Evolutionary conservation across 2,797 vertebrate genomes (phyloP), one percentile per base, ranked within the genome.

Genomic region (Enteromius viviparus): DNA sequence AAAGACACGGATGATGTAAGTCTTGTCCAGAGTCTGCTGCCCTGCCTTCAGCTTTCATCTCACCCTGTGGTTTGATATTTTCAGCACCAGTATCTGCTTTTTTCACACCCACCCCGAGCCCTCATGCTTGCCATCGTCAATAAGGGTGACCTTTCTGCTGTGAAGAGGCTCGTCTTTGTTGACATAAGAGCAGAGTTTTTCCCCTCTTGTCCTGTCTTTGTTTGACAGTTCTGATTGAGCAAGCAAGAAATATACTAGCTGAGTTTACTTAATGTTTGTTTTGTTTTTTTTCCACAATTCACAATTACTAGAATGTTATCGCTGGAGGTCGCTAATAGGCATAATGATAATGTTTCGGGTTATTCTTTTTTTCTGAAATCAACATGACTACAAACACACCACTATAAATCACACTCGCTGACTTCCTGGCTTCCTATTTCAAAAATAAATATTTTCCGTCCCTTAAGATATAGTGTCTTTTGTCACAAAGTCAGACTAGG

Each of bases 1-100:
- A 97, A 97, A 95, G 96, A 97, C 92, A 96, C 96, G 86, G 96
- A 97, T 89, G 96, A 97, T 89, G 96, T 97, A 92, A 96, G 96
- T 82, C 42, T 45, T 26, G 6, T 19, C 29, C 66, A 26, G 15
- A 14, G 32, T 53, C 19, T 65, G 42, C 42, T 49, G 29, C 4
- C 23, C 40, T 29, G 9, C 4, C 21, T 81, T 23, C 26, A 49
- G 45, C 80, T 80, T 74, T 64, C 29, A 69, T 77, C 71, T 72
- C 8, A 10, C 12, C 9, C 29, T 40, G 34, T 37, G 37, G 17
- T 53, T 60, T 60, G n/a, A 60, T 60, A 6, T 23, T 6, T 15
- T 29, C 21, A 64, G 12, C 51, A 15, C 14, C 62, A 1, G 12
- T 58, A 11, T 77, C 19, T 10, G 9, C 65, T 68, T 45, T 72